A percentile compares a stretch with the other conserved stretches of the same genome.
phyloP scores from a whole-genome alignment of 53 echinoderm and acorn worm species.

The Henricia sp. region DNA sequence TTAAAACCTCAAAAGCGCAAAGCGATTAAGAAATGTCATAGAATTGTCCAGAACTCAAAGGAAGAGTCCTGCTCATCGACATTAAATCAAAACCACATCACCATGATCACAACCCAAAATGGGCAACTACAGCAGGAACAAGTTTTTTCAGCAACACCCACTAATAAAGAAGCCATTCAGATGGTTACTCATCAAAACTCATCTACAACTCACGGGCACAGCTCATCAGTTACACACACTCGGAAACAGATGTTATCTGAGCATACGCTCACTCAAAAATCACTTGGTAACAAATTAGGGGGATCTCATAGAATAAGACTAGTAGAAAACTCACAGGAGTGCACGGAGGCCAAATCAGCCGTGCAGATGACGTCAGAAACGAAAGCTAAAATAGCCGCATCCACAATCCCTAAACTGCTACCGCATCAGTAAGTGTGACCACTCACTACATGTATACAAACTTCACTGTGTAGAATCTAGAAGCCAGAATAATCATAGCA shows the following conservation, averaged over 20 bases:
- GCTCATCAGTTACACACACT: slow-evolving; percentile 33
- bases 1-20: not conserved
- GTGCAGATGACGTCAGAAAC: slow-evolving; percentile 38
- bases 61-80: slow-evolving; percentile 1
- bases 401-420: slow-evolving; percentile 7
- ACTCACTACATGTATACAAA: too few relatives aligned
- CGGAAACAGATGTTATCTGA: slow-evolving; percentile 6
- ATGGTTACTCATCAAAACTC: slow-evolving; percentile 10
- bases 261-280: slow-evolving; percentile 41
- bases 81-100: not conserved
- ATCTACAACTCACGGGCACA: not conserved
- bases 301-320: slow-evolving; percentile 15
- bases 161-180: not conserved
- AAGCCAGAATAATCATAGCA: too few relatives aligned
- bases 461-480: too few relatives aligned
- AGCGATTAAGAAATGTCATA: too few relatives aligned
- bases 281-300: slow-evolving; percentile 14
- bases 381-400: slow-evolving; percentile 8
- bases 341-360: slow-evolving; percentile 41
- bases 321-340: slow-evolving; percentile 35
- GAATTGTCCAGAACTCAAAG: slow-evolving; percentile 1
- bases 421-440: slow-evolving; percentile 56
- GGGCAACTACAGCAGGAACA: not conserved
- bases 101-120: not conserved
- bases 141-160: slow-evolving; percentile 16